These are phyloP conservation scores for Lagopus muta DNA, from an alignment of 2,113 vertebrate genomes.

Conservation along the genomic window DNA sequence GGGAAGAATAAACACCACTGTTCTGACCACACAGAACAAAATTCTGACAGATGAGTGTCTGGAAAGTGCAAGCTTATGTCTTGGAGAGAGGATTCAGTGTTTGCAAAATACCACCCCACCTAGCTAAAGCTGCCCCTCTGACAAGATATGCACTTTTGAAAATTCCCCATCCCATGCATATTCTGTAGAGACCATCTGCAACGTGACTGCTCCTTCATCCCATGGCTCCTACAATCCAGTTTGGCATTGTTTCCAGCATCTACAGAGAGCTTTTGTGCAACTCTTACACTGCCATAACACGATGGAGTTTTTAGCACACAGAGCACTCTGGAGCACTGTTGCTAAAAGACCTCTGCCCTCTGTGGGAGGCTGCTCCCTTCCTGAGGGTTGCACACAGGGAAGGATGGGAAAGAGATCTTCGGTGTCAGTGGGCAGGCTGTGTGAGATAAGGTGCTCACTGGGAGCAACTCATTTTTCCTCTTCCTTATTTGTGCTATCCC, in stretches of 20 bases:
- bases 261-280: neutral
- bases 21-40: slow-evolving; percentile 28
- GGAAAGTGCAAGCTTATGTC: neutral
- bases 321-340: neutral
- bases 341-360: neutral
- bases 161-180: neutral
- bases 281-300: neutral
- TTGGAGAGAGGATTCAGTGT: neutral
- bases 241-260: neutral
- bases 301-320: neutral
- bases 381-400: neutral
- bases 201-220: neutral
- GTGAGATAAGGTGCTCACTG: neutral
- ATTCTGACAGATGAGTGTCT: slow-evolving; percentile 24
- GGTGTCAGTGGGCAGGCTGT: neutral
- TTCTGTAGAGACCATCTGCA: neutral
- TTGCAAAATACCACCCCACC: slow-evolving; percentile 7
- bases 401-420: neutral
- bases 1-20: slow-evolving; percentile 41
- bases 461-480: neutral
- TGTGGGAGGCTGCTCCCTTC: neutral
- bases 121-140: neutral
- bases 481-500: neutral
- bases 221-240: neutral
- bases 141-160: neutral